Conservation (phyloP, 2,888 invertebrate genomes). For the Prenolepis imparis region DNA sequence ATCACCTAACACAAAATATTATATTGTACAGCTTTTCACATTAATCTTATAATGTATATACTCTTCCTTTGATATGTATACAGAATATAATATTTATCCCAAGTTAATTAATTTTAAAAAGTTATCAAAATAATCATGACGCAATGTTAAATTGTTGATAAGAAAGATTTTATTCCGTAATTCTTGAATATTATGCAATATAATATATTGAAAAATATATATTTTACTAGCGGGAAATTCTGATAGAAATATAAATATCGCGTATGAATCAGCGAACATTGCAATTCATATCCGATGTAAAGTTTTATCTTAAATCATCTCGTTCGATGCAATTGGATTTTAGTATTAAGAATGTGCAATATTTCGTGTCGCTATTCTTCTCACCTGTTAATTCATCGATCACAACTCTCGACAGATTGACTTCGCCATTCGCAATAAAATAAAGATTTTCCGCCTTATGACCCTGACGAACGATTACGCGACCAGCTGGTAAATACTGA, state of each 20-base stretch:
- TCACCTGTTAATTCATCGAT: slow-evolving; percentile 86
- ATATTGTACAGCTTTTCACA: slow-evolving; percentile 14
- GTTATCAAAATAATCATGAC: not conserved
- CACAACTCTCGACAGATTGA: slow-evolving; percentile 87
- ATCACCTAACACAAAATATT: slow-evolving; percentile 73
- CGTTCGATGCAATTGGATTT: not conserved
- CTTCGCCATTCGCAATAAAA: slow-evolving; percentile 89
- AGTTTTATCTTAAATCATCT: not conserved
- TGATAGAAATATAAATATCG: not conserved
- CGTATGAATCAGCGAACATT: not conserved
- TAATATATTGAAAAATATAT: not conserved
- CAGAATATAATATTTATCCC: not conserved
- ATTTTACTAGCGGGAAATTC: not conserved
- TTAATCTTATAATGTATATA: not conserved
- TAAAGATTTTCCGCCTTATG: slow-evolving; percentile 89
- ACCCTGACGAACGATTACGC: slow-evolving; percentile 89
- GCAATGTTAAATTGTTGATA: not conserved
- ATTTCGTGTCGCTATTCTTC: slow-evolving; percentile 64
- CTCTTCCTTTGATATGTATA: not conserved
- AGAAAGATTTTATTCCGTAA: not conserved
- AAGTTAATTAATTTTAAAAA: not conserved
- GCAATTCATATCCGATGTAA: not conserved
- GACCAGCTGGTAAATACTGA: slow-evolving; percentile 88
- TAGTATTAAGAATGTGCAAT: not conserved
- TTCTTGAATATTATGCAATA: not conserved